These are phyloP conservation scores for Falcunculus frontatus DNA, from an alignment of 2,113 vertebrate genomes.

Conservation along the genomic window DNA sequence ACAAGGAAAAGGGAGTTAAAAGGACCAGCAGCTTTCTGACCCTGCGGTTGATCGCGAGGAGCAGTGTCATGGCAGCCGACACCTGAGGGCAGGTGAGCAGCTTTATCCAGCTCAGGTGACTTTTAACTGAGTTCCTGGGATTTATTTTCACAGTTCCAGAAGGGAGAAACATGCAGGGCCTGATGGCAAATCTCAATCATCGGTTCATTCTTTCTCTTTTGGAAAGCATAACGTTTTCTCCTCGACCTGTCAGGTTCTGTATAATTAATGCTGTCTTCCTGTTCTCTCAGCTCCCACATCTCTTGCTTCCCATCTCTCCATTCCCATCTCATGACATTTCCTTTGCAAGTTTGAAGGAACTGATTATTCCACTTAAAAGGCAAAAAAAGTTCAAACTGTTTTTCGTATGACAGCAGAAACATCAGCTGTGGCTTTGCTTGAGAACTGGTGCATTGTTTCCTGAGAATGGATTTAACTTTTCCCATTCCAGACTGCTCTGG, in stretches of 20 bases:
- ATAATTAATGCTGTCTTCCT: not conserved
- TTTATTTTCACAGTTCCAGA: not conserved
- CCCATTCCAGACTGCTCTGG: not conserved
- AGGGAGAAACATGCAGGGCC: not conserved
- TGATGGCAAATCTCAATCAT: not conserved
- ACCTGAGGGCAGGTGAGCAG: not conserved
- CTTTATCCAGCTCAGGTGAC: not conserved
- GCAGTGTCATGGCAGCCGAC: not conserved
- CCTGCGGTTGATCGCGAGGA: accelerated
- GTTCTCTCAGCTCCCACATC: not conserved
- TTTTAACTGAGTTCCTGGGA: not conserved
- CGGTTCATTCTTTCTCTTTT: not conserved
- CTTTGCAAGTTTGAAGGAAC: not conserved
- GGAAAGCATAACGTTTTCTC: not conserved
- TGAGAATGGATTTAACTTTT: not conserved
- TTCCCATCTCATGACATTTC: not conserved
- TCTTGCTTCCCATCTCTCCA: not conserved
- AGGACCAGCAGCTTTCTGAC: not conserved
- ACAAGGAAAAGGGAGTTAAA: not conserved
- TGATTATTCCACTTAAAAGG: not conserved
- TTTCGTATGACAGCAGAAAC: not conserved
- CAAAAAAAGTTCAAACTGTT: not conserved
- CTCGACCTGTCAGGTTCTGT: not conserved
- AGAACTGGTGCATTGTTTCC: not conserved
- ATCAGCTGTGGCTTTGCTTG: not conserved